Base-by-base conservation (phyloP, 2,888 invertebrate genomes). In the Lottia gigantea region DNA sequence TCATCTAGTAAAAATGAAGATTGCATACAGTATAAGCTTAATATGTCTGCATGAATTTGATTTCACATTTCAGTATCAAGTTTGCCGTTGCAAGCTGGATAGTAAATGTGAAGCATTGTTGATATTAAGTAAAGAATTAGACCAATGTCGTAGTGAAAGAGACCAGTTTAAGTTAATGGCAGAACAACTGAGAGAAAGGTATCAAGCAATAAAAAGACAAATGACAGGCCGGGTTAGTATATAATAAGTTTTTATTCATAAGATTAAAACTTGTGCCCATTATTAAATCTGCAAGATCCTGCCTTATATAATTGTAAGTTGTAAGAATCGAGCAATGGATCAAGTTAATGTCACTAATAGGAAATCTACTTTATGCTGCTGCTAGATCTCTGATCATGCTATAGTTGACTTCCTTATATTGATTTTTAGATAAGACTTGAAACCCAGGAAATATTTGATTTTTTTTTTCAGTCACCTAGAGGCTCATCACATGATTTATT, bases 151-250 rank as follows among this genome's bases (percentile, higher is more conserved):
- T 72, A 92, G 92, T 81, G 94, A 95, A 85, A 90, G 94, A 46
- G 95, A 95, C 86, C 93, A 93, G 83, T 95, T 93, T 82, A 94
- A 94, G 87, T 87, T 93, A 12, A 91, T 95, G 91, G 94, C 94
- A 0, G 95, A 95, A 83, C 94, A 95, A 78, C 89, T 94, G 23
- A 92, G 93, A 82, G 86, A 88, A 67, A 78, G 89, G 63, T 89
- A 86, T 74, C 87, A 86, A 76, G 84, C 82, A 64, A 78, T 89
- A 70, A 89, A 88, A 75, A 81, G 86, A 76, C 86, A 87, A 72
- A 77, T 87, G 6, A 84, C 80, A 75, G 88, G 86, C 71, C 78
- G 84, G 78, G 85, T 85, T 70, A 74, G 75, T 68, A 66, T 25
- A n/a, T 62, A 8, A 40, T 40, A 40, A 40, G 11, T 4, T 40